Evolutionary conservation across 35 echinoderm and acorn worm species (phyloP), one percentile per base, ranked within the genome.

Genomic region (Lytechinus pictus): DNA sequence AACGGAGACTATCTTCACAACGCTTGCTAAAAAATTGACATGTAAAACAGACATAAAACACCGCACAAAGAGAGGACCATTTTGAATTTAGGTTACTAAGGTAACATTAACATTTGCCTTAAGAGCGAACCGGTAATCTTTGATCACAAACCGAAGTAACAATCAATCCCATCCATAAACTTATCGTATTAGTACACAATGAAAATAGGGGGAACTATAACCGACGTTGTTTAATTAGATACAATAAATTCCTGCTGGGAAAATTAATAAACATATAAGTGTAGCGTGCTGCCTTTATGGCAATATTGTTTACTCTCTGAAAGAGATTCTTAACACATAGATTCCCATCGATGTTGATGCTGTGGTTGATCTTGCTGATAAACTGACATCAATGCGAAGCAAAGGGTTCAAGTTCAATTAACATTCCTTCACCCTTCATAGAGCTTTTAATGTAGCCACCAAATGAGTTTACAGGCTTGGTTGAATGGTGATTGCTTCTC

Each of bases 401-500:
- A 54, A 90, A 13, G 27, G 88, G 88, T 90, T 90, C 52, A 90
- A 54, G 52, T 90, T 90, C 88, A 13, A 90, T 90, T 90, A 90
- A 90, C 88, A 90, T 90, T 90, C 88, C 88, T 28, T 54, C 88
- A 90, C 9, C 52, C 88, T 90, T 27, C 88, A 52, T 90, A 54
- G 29, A 52, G 28, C 29, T 52, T 44, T 44, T 52, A 90, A 90
- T 90, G 88, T 90, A 90, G 16, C 24, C 88, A 90, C 9, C 88
- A 90, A 79, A 79, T 79, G 66, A 79, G 66, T 79, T 79, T 79
- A 79, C 66, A n/a, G 66, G 66, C 19, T 79, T 79, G 19, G 66
- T 79, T 14, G 66, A 79, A 14, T 79, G 66, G 66, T 79, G 66
- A 79, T 79, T 79, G 66, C 66, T 79, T 79, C 66, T 79, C 66